Percentiles rank a stretch among this genome's conserved stretches.
These are phyloP conservation scores for Choloepus hoffmanni DNA, from an alignment of 2,113 vertebrate genomes.

Conservation along the genomic window DNA sequence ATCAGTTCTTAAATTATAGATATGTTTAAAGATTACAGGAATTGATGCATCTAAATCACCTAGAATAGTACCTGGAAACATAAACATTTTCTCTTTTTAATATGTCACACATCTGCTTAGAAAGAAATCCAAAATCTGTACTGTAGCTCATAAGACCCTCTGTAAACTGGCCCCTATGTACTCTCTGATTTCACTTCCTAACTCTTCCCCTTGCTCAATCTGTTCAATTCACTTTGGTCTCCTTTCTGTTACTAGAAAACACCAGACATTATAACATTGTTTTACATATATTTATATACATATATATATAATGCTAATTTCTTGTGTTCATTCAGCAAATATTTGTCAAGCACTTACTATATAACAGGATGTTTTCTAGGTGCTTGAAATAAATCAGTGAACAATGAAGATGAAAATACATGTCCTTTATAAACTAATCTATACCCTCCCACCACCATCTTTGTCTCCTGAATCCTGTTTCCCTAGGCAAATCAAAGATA, in stretches of 20 bases:
- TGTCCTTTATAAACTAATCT: slow-evolving; percentile 6
- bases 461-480: not conserved
- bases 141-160: not conserved
- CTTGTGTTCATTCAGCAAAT: not conserved
- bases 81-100: not conserved
- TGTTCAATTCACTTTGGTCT: not conserved
- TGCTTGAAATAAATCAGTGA: not conserved
- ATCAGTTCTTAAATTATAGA: not conserved
- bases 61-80: not conserved
- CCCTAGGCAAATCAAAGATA: not conserved
- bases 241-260: not conserved
- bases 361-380: not conserved
- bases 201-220: not conserved
- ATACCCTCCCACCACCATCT: not conserved
- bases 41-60: not conserved
- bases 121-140: slow-evolving; percentile 20
- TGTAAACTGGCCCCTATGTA: not conserved
- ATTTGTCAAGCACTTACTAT: not conserved
- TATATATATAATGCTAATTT: not conserved
- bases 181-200: not conserved
- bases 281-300: too few relatives aligned
- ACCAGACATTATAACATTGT: not conserved
- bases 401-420: not conserved
- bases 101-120: not conserved
- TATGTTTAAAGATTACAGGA: not conserved